phyloP scores from a whole-genome alignment of 2,797 vertebrate genomes.

The Echeneis naucrates region DNA sequence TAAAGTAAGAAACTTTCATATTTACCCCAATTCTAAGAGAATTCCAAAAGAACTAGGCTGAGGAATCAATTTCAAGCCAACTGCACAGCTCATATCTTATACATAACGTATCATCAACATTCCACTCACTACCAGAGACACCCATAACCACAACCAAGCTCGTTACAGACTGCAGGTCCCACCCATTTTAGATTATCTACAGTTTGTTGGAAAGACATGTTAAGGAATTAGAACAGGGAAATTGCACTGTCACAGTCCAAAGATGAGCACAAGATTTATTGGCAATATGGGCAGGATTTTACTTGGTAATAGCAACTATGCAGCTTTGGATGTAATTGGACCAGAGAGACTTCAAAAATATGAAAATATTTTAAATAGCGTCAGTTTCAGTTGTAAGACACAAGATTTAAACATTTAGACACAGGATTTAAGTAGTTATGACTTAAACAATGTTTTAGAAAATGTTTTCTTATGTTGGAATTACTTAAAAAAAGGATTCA shows the following conservation, averaged over 20 bases:
- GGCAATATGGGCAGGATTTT: no score
- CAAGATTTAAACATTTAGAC: neutral
- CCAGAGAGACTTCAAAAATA: neutral
- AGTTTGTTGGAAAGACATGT: neutral
- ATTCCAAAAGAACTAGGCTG: no score
- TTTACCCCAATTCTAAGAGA: no score
- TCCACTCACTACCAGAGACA: neutral
- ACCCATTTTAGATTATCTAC: neutral
- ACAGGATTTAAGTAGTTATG: neutral
- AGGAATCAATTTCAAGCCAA: no score
- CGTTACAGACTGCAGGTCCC: neutral
- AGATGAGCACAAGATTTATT: no score
- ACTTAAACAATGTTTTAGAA: neutral
- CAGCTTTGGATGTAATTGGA: no score
- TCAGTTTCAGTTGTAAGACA: neutral
- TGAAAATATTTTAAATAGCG: neutral
- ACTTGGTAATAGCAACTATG: no score
- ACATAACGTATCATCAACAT: no score
- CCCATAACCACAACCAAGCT: neutral
- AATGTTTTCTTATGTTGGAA: neutral
- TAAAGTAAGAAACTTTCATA: no score
- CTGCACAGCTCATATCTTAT: no score
- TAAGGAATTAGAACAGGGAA: no score
- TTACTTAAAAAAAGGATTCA: neutral
- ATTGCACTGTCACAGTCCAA: no score